Conservation (phyloP, 1,140 invertebrate species). For the Lepidostoma basale region DNA sequence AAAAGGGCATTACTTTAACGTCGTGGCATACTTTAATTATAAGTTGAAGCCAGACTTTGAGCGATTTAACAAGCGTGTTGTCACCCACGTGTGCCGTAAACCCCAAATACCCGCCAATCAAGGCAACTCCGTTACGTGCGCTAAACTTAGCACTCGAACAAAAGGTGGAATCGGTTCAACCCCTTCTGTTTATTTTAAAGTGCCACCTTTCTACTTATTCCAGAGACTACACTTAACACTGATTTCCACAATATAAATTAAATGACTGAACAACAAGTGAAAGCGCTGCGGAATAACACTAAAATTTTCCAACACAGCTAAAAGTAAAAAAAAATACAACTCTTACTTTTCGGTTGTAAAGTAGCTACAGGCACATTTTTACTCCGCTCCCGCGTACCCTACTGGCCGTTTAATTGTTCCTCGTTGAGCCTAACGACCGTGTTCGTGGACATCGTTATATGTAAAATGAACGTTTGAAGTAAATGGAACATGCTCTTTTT, state of each 20-base stretch:
- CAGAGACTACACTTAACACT: neutral
- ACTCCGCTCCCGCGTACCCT: neutral
- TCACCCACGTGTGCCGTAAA: constrained; percentile 31
- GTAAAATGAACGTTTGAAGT: constrained; percentile 16
- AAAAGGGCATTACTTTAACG: constrained; percentile 26
- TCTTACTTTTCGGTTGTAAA: neutral
- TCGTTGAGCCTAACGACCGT: constrained; percentile 15
- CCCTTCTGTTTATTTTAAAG: too few relatives aligned
- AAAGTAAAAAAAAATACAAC: neutral
- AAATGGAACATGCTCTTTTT: constrained; percentile 20
- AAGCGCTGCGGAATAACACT: neutral
- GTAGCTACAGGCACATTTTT: neutral
- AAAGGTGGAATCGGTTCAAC: neutral
- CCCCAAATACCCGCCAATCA: neutral
- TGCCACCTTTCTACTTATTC: too few relatives aligned
- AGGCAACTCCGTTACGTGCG: neutral
- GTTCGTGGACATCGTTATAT: constrained; percentile 23
- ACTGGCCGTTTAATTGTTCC: constrained; percentile 7
- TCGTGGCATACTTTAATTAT: constrained; percentile 33
- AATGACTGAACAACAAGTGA: neutral
- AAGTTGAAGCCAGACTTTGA: constrained; percentile 29
- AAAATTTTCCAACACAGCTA: neutral
- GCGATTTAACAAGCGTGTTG: constrained; percentile 32
- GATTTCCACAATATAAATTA: neutral
- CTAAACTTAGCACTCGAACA: neutral